Conservation (phyloP, 1,140 invertebrate genomes). For the Dufourea novaeangliae region DNA sequence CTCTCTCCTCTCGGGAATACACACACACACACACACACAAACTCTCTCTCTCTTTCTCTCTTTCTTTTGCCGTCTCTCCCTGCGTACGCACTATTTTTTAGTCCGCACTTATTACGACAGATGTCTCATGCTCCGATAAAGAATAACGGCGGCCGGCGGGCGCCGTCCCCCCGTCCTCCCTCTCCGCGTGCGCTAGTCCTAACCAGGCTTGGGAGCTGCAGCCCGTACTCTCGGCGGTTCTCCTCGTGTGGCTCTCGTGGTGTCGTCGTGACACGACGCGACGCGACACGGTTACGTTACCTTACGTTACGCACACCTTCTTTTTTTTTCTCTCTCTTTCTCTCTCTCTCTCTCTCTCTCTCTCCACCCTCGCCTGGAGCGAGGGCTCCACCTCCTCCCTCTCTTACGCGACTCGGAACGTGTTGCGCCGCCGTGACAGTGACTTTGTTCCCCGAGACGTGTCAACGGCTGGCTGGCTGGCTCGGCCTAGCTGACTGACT, state of each 20-base stretch:
- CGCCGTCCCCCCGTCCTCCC: constrained; percentile 53
- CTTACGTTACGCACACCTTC: constrained; percentile 30
- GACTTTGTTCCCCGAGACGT: constrained; percentile 59
- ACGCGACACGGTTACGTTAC: constrained; percentile 8
- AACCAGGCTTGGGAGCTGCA: constrained; percentile 63
- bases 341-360: constrained; percentile 28
- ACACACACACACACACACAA: too few relatives aligned
- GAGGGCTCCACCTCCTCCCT: constrained; percentile 42
- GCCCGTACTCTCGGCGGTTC: constrained; percentile 61
- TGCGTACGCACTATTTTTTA: constrained; percentile 81
- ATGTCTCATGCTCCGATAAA: constrained; percentile 81
- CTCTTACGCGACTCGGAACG: constrained; percentile 36
- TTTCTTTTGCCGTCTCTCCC: constrained; percentile 64
- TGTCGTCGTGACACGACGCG: constrained; percentile 52
- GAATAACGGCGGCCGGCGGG: constrained; percentile 73
- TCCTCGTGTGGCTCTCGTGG: constrained; percentile 53
- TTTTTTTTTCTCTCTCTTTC: constrained; percentile 32
- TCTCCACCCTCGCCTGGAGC: constrained; percentile 23
- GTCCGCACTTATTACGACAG: constrained; percentile 80
- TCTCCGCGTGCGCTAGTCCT: constrained; percentile 64
- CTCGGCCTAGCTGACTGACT: not conserved
- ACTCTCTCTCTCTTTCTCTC: constrained; percentile 29
- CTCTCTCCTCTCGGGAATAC: constrained; percentile 56
- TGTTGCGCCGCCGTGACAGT: constrained; percentile 58
- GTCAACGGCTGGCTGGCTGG: constrained; percentile 38